Evolutionary conservation across 2,888 invertebrate genomes (phyloP).

Genomic region (Leptinotarsa tumamoca): DNA sequence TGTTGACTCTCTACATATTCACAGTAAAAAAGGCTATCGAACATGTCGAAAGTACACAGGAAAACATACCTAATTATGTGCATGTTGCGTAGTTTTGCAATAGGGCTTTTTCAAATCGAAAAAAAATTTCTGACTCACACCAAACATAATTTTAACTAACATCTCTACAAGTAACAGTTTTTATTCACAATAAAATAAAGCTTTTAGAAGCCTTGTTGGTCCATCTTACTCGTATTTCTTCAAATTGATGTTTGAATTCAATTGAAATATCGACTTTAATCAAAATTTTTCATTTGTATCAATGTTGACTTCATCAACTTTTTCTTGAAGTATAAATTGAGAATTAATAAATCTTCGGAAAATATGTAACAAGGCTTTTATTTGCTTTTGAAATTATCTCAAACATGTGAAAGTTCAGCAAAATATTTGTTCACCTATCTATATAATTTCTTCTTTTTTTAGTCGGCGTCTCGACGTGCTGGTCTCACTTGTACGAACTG

Average conservation of each 20-base stretch:
- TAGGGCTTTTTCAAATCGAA: neutral
- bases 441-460: slow-evolving; percentile 36
- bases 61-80: neutral
- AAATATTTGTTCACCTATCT: neutral
- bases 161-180: neutral
- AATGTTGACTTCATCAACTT: no score
- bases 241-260: no score
- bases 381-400: no score
- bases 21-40: no score
- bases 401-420: no score
- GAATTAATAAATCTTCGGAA: no score
- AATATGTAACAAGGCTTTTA: no score
- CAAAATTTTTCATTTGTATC: no score
- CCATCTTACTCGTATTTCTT: no score
- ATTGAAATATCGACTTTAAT: no score
- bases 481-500: slow-evolving; percentile 95
- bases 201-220: neutral
- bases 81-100: neutral
- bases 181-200: neutral
- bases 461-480: slow-evolving; percentile 77
- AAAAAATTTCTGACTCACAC: no score
- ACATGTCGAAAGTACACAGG: neutral
- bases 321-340: no score
- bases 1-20: neutral
- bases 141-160: neutral